Conservation (phyloP, 2,888 invertebrate genomes). For the Fragum fragum region DNA sequence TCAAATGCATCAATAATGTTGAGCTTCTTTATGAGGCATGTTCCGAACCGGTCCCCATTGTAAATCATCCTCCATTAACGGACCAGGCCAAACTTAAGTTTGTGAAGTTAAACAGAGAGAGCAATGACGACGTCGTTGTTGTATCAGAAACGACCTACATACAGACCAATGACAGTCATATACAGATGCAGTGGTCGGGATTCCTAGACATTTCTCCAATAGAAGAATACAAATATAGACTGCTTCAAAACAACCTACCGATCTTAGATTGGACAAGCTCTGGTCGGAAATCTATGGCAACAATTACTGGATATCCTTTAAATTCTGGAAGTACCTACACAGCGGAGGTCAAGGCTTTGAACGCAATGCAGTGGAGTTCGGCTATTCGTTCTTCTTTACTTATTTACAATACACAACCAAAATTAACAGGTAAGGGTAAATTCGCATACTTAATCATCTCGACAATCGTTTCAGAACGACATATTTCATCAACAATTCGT, state of each 20-base stretch:
- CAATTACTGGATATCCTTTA: not conserved
- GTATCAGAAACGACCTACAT: not conserved
- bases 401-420: not conserved
- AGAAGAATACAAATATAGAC: not conserved
- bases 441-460: too few relatives aligned
- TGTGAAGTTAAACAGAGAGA: not conserved
- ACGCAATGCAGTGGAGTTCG: not conserved
- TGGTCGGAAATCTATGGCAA: not conserved
- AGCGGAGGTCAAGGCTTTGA: conserved; percentile 4
- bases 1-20: conserved; percentile 6
- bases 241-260: not conserved
- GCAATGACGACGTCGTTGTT: too few relatives aligned
- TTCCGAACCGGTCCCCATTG: not conserved
- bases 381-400: not conserved
- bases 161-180: conserved; percentile 11
- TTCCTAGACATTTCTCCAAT: not conserved
- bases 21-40: not conserved
- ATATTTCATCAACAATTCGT: too few relatives aligned
- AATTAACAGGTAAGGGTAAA: conserved; percentile 3
- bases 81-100: conserved; percentile 5
- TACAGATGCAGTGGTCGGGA: conserved; percentile 10
- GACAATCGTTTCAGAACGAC: too few relatives aligned
- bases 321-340: conserved; percentile 1
- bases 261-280: conserved; percentile 3
- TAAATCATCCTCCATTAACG: not conserved